Conservation (phyloP, 2,113 vertebrate species). For the Polypterus senegalus region DNA sequence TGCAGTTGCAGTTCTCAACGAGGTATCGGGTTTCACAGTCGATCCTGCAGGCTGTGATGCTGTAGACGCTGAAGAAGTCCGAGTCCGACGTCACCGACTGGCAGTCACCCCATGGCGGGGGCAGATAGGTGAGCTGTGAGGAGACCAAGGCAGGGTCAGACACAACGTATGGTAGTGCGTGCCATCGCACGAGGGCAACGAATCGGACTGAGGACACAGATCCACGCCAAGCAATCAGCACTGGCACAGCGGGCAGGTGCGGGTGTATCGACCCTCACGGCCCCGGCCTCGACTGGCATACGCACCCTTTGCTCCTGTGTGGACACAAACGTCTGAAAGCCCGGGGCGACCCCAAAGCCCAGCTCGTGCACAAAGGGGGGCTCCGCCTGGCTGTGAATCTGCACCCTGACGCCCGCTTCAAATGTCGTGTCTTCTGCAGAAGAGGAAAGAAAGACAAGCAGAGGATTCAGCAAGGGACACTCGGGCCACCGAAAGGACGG, state of each 20-base stretch:
- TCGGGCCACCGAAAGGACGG: no score
- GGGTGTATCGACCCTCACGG: slow-evolving; percentile 8
- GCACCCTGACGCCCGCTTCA: slow-evolving; percentile 91
- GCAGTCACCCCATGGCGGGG: slow-evolving; percentile 92
- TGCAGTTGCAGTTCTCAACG: slow-evolving; percentile 97
- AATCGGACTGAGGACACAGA: no score
- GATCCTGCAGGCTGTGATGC: slow-evolving; percentile 88
- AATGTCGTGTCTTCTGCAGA: slow-evolving; percentile 86
- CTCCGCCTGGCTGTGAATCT: slow-evolving; percentile 96
- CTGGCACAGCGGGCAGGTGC: slow-evolving; percentile 21
- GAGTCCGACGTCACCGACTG: slow-evolving; percentile 77
- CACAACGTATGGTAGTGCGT: no score
- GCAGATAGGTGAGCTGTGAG: slow-evolving; percentile 80
- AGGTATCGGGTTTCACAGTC: slow-evolving; percentile 98
- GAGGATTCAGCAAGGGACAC: not conserved
- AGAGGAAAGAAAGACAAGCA: slow-evolving; percentile 26
- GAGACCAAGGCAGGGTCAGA: no score
- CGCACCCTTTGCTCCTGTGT: slow-evolving; percentile 96
- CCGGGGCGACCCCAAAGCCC: slow-evolving; percentile 91
- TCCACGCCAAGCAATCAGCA: no score
- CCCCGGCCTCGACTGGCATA: slow-evolving; percentile 8
- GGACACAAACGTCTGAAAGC: slow-evolving; percentile 96
- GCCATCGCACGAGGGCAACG: no score
- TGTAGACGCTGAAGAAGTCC: slow-evolving; percentile 90
- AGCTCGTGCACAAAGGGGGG: slow-evolving; percentile 92